Evolutionary conservation across 1,140 invertebrate genomes (phyloP), one percentile per base, ranked within the genome.

Genomic region (Paralvinella palmiformis): DNA sequence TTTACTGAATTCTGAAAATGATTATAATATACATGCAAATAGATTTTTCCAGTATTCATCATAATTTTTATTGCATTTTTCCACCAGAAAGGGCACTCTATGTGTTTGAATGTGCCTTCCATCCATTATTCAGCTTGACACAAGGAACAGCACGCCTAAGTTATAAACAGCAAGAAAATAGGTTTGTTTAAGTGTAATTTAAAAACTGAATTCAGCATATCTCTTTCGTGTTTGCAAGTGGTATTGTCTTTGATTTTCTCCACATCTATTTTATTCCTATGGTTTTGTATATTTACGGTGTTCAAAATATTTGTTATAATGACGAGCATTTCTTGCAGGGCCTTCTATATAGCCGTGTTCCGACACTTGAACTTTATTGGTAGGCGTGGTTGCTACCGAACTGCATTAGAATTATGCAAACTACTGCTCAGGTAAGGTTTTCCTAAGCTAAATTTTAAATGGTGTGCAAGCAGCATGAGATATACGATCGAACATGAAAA

Each of bases 121-220:
- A 94, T 83, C 87, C 90, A 1, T 80, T 87, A 35, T 94, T 94
- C 70, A 91, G 88, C 76, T 71, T 92, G 57, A 85, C 86, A 17
- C 85, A 85, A 29, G 90, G 88, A 3, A 87, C 85, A 50, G 91
- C 87, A 71, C 83, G 91, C 57, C 72, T 96, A 22, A 88, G 91
- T 73, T 96, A 93, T 75, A 85, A 84, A 52, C 85, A 86, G 63
- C 86, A 90, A 73, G 91, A 94, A 77, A 96, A 96, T 81, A 86
- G 87, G 85, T 84, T 66, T 31, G 37, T 27, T 24, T 20, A 41
- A 10, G 37, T n/a, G 37, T 41, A 41, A 41, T 41, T 10, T 41
- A 10, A 41, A 10, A 10, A 41, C 10, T 10, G 10, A 41, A 41
- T 41, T 41, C 10, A n/a, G 37, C 10, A 10, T 10, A 10, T 41